Evolutionary conservation across 1,140 invertebrate genomes (phyloP).

Genomic region (Ruditapes philippinarum): DNA sequence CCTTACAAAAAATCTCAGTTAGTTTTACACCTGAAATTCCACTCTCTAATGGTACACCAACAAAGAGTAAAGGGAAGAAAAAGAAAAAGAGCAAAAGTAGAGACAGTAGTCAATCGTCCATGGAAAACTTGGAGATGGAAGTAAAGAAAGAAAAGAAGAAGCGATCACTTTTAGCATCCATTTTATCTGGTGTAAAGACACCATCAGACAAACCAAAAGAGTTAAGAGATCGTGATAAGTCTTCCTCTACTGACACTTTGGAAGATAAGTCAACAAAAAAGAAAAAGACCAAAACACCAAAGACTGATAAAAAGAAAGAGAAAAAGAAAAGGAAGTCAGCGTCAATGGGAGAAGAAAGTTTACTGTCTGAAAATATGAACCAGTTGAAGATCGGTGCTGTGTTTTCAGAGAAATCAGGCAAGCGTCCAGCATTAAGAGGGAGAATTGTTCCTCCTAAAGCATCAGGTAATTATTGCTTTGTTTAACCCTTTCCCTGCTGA

Average conservation of each 20-base stretch:
- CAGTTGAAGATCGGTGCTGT: slow-evolving; percentile 77
- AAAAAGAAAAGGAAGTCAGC: slow-evolving; percentile 53
- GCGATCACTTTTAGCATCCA: slow-evolving; percentile 80
- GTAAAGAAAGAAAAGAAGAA: slow-evolving; percentile 75
- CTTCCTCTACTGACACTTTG: slow-evolving; percentile 74
- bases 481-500: no score
- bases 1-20: slow-evolving; percentile 42
- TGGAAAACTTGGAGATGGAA: slow-evolving; percentile 69
- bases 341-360: slow-evolving; percentile 64
- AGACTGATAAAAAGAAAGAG: slow-evolving; percentile 90
- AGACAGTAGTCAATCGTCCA: slow-evolving; percentile 43
- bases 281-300: slow-evolving; percentile 87
- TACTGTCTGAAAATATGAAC: slow-evolving; percentile 74
- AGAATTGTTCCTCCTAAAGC: slow-evolving; percentile 79
- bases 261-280: slow-evolving; percentile 74
- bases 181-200: slow-evolving; percentile 77
- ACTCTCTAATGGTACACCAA: slow-evolving; percentile 51
- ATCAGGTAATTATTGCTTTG: slow-evolving; percentile 79
- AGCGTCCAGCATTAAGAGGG: slow-evolving; percentile 47
- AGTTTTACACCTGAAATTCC: slow-evolving; percentile 55
- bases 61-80: slow-evolving; percentile 59
- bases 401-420: slow-evolving; percentile 57
- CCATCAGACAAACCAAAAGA: slow-evolving; percentile 73
- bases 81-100: slow-evolving; percentile 68
- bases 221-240: slow-evolving; percentile 65